Conservation (phyloP, 2,113 vertebrate species). For the Dasyurus viverrinus region DNA sequence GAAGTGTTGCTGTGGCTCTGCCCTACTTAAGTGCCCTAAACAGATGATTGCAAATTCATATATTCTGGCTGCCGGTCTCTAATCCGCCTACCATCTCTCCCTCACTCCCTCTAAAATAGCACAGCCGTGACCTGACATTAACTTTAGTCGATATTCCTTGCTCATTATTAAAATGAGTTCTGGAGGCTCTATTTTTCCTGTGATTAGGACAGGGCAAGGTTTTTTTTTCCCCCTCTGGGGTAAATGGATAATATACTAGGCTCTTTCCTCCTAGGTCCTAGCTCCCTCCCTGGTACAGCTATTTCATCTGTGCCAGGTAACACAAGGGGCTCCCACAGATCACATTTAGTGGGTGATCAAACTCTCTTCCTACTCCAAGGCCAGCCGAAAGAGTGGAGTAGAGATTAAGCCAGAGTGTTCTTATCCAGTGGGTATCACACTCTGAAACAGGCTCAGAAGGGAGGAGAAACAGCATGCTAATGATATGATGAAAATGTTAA, state of each 20-base stretch:
- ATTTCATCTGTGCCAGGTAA: not conserved
- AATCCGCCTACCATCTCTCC: not conserved
- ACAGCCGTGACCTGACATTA: slow-evolving; percentile 3
- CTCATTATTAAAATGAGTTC: slow-evolving; percentile 5
- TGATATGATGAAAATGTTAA: not conserved
- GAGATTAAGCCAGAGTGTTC: not conserved
- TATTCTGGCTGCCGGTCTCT: not conserved
- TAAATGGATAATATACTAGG: not conserved
- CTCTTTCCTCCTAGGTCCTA: not conserved
- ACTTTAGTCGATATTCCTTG: not conserved
- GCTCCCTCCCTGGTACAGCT: not conserved
- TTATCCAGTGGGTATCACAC: not conserved
- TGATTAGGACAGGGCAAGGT: not conserved
- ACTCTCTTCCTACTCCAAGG: not conserved
- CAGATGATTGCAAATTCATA: not conserved
- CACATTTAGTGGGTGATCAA: not conserved
- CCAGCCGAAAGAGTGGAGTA: not conserved
- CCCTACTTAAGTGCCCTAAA: slow-evolving; percentile 3
- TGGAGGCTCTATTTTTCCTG: not conserved
- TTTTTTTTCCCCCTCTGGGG: not conserved
- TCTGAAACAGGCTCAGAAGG: not conserved
- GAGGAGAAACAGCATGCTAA: not conserved
- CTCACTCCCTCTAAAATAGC: slow-evolving; percentile 1
- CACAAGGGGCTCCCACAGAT: not conserved
- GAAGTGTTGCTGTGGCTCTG: not conserved